Evolutionary conservation across 2,113 vertebrate genomes (phyloP).

Genomic region (Anarrhichthys ocellatus): DNA sequence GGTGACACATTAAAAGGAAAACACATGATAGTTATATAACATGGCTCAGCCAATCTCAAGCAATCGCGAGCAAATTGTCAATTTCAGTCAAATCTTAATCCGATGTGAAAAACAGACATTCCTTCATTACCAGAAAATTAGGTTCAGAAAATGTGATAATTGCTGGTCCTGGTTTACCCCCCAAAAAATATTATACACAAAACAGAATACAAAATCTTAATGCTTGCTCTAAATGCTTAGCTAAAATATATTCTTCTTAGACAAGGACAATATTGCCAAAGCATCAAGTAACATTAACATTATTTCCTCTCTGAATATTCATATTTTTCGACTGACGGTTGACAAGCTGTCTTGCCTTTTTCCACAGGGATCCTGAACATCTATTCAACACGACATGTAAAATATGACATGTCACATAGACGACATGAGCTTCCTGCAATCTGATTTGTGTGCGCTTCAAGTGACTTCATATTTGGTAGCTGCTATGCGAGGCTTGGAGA

Average conservation of each 20-base stretch:
- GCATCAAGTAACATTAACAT: background rate
- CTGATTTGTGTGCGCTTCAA: slow-evolving; percentile 6
- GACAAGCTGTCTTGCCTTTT: background rate
- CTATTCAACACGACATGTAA: slow-evolving; percentile 3
- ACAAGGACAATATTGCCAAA: background rate
- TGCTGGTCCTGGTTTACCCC: background rate
- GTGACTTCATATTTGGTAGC: slow-evolving; percentile 9
- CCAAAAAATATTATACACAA: no score
- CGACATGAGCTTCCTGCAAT: slow-evolving; percentile 1
- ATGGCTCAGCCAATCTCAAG: no score
- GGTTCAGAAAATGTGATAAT: no score
- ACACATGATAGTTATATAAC: no score
- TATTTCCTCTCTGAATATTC: slow-evolving; percentile 24
- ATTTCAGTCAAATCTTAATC: background rate
- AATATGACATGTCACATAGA: slow-evolving; percentile 20
- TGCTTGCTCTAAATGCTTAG: background rate
- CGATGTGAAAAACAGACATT: background rate
- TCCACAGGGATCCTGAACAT: background rate
- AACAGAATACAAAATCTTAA: background rate
- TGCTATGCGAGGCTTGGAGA: background rate
- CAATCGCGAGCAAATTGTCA: background rate
- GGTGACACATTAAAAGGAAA: no score
- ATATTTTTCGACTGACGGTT: background rate
- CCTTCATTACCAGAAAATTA: background rate
- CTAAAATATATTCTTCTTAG: background rate